Evolutionary conservation across 2,797 vertebrate species (phyloP).

Genomic region (Carcharodon carcharias): DNA sequence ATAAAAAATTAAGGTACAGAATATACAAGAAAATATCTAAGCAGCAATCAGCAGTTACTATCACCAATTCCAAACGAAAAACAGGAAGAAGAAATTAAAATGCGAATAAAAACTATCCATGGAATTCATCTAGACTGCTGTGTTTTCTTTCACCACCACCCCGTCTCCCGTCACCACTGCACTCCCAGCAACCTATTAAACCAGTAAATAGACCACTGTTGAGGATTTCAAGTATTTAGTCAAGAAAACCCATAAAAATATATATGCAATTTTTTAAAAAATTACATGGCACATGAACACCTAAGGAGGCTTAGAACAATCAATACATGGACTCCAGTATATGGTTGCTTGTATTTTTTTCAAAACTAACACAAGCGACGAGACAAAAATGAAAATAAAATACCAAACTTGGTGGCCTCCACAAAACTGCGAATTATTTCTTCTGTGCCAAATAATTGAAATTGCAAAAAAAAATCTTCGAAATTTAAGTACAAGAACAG

Average conservation of each 20-base stretch:
- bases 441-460: neutral
- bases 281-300: neutral
- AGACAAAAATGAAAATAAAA: neutral
- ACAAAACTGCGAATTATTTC: neutral
- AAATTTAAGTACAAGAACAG: neutral
- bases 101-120: neutral
- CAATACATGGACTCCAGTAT: neutral
- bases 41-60: neutral
- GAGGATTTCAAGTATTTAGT: neutral
- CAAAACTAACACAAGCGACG: neutral
- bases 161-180: neutral
- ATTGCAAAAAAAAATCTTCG: neutral
- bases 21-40: neutral
- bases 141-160: neutral
- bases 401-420: neutral
- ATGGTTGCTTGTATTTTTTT: neutral
- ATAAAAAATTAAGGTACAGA: neutral
- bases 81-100: neutral
- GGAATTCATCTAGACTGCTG: neutral
- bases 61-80: neutral
- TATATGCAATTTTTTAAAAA: neutral
- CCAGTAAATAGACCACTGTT: neutral
- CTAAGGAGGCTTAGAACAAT: neutral
- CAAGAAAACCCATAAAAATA: neutral
- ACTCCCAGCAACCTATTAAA: neutral